Conservation (phyloP, 2,888 invertebrate genomes). For the Apodemia zela region DNA sequence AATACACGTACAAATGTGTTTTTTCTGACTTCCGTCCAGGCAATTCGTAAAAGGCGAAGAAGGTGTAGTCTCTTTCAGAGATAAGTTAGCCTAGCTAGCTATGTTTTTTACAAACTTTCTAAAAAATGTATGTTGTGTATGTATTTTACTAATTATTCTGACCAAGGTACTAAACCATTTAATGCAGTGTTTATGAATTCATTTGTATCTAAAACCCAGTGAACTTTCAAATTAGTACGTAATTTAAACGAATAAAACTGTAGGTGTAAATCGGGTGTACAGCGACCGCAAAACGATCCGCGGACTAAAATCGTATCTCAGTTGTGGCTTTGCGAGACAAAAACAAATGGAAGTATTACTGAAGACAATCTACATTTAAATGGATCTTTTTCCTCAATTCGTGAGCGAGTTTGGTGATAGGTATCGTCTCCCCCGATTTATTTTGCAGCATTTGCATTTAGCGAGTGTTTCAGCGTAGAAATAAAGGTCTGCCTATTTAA, state of each 20-base stretch:
- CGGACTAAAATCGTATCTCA: constrained; percentile 60
- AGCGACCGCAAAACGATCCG: constrained; percentile 54
- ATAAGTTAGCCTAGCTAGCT: too few relatives aligned
- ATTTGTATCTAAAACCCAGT: background rate
- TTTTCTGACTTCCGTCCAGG: background rate
- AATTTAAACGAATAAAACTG: constrained; percentile 13
- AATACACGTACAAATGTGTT: too few relatives aligned
- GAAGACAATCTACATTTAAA: constrained; percentile 78
- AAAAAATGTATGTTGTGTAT: too few relatives aligned
- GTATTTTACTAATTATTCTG: too few relatives aligned
- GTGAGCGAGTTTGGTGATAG: constrained; percentile 73
- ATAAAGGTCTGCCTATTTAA: constrained; percentile 25
- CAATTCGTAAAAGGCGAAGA: too few relatives aligned
- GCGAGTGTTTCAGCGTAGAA: constrained; percentile 27
- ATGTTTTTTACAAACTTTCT: too few relatives aligned
- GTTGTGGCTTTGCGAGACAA: constrained; percentile 63
- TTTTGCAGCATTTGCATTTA: constrained; percentile 68
- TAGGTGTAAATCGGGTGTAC: constrained; percentile 11
- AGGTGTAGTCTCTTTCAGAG: too few relatives aligned
- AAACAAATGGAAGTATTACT: constrained; percentile 79
- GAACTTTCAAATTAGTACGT: constrained; percentile 17
- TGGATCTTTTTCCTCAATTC: constrained; percentile 78
- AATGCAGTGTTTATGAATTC: background rate
- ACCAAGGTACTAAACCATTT: background rate
- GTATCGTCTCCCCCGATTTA: constrained; percentile 72